Base-by-base conservation (phyloP, 2,113 vertebrate species). In the Salvelinus fontinalis region DNA sequence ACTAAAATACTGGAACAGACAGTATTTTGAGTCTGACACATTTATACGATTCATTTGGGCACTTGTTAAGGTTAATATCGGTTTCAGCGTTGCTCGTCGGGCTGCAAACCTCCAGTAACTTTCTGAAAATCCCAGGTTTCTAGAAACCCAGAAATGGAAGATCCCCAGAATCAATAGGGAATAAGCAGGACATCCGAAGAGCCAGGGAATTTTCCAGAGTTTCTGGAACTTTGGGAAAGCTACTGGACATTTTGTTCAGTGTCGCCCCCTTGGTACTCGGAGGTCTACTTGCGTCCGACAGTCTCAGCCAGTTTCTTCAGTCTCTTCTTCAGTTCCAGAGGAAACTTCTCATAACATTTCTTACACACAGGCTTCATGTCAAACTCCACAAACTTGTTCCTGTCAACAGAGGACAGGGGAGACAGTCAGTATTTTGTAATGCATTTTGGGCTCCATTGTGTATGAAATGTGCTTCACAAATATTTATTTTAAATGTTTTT, bases 291-390 rank as follows among this genome's bases (percentile, higher is more conserved):
- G 80, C 95, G 96, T 84, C 93, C 96, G 87, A 98, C 76, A 16
- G 96, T 93, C 92, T 99, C 98, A 9, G 98, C 95, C 83, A 99
- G 91, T 92, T 99, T 99, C 94, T 99, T 99, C 73, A 99, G 95
- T 86, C 98, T 95, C 89, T 99, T 99, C 95, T 99, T 99, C 80
- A 99, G 93, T 90, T 99, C 98, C 92, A 99, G 75, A 11, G 98
- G 98, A 89, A 99, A 99, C 89, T 99, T 98, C 93, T 99, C 98
- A 0, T 99, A 99, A 89, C 98, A 99, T 87, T 97, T 99, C 95
- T 99, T 99, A 93, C 98, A 99, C 86, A 99, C 97, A 6, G 98
- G 97, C 85, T 99, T 99, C 98, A 99, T 99, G 92, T 99, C 98
- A 94, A 99, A 99, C 90, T 99, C 98, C 87, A 99, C 98, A 93